Base-by-base conservation (phyloP, 2,888 invertebrate species). In the Linyphia triangularis region DNA sequence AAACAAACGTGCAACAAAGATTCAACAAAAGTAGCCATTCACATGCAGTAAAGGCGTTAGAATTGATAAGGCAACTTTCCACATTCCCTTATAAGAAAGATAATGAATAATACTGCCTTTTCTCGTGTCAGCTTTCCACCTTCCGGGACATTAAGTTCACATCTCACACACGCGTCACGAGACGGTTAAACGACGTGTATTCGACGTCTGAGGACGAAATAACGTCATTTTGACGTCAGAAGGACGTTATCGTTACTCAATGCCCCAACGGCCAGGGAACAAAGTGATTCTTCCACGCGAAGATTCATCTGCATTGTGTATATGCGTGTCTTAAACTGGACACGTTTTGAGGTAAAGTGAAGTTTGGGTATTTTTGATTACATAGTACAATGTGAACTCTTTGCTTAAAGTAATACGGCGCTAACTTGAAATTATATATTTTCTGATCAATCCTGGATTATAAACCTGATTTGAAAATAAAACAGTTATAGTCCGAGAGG, bases 101-200 rank as follows among this genome's bases (percentile, higher is more conserved):
- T 51, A 51, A 51, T 51, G 51, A 51, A n/a, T 16, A n/a, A n/a
- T n/a, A 51, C 51, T 51, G 51, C 16, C 51, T 51, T 51, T 51
- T 51, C 51, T 13, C n/a, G 51, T 51, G 51, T n/a, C 51, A 51
- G 51, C 13, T 51, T n/a, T n/a, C 51, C 16, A 16, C n/a, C 59
- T 59, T 51, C 30, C 59, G 43, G 59, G 30, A 75, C 75, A 75
- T 75, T 75, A 75, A 75, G 43, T 75, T 51, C 73, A 16, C 19
- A 43, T 33, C 73, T 73, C 19, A 24, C 73, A 19, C 7, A 40
- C n/a, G 30, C 24, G 24, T 22, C n/a, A 24, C 26, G 51, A 24
- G 26, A 33, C 10, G 59, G 33, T 51, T 33, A 28, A 75, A 75
- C 75, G 75, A 75, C 75, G 57, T 59, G 75, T 63, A 51, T 51